Evolutionary conservation across 2,888 invertebrate species (phyloP).

Genomic region (Kuschelorhynchus macadamiae): DNA sequence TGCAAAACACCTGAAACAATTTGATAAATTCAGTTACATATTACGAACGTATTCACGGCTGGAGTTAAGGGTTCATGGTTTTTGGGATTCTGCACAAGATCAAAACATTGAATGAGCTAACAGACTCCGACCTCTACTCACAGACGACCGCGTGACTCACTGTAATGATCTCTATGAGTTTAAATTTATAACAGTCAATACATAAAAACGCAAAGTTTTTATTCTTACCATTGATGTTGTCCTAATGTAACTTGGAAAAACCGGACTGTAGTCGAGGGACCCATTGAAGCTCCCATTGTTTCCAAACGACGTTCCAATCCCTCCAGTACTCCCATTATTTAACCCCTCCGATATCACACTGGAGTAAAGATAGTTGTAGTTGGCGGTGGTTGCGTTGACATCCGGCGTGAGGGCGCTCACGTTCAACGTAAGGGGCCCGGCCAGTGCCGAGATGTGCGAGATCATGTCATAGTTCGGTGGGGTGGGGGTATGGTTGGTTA

Average conservation of each 20-base stretch:
- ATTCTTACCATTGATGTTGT: slow-evolving; percentile 81
- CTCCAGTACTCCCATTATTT: slow-evolving; percentile 12
- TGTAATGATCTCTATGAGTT: no score
- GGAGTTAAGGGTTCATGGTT: no score
- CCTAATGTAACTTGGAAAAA: slow-evolving; percentile 87
- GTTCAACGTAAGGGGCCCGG: slow-evolving; percentile 54
- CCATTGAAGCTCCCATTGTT: slow-evolving; percentile 37
- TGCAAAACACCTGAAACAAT: slow-evolving; percentile 76
- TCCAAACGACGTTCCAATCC: slow-evolving; percentile 13
- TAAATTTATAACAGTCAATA: no score
- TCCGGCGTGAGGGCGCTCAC: slow-evolving; percentile 48
- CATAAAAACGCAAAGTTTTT: no score
- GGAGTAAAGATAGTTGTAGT: slow-evolving; percentile 59
- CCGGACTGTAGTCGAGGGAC: slow-evolving; percentile 56
- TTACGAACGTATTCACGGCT: no score
- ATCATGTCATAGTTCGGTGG: slow-evolving; percentile 64
- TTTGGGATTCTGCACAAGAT: no score
- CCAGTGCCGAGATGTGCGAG: slow-evolving; percentile 62
- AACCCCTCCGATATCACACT: slow-evolving; percentile 51
- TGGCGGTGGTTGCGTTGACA: slow-evolving; percentile 53
- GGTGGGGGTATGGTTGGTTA: slow-evolving; percentile 24
- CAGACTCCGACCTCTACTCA: no score
- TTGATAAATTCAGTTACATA: slow-evolving; percentile 5
- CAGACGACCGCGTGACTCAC: no score
- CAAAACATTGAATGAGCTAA: no score